A percentile compares a stretch with the other conserved stretches of the same genome.
These are phyloP conservation scores for Andrena praecox DNA, from an alignment of 2,888 invertebrate genomes.

Conservation along the genomic window DNA sequence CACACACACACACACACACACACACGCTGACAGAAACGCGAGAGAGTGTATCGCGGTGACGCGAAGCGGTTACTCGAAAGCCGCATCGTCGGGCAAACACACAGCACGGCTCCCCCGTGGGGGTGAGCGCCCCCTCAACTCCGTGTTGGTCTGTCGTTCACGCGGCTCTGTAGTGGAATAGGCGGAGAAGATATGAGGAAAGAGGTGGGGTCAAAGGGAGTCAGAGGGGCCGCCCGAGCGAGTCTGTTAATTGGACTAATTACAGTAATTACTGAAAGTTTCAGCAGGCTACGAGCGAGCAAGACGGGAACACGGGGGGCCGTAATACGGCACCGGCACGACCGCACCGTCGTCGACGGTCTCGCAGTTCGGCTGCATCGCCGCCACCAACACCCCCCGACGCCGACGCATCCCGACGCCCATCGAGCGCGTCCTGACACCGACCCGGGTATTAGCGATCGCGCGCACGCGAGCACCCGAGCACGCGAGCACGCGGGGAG, in stretches of 20 bases:
- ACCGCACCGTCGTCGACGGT: constrained; percentile 60
- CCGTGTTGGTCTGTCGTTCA: constrained; percentile 65
- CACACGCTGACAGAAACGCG: background rate
- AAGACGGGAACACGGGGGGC: constrained; percentile 69
- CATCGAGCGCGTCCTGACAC: constrained; percentile 67
- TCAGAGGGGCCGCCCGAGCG: constrained; percentile 81
- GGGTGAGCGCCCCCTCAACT: background rate
- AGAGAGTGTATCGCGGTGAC: constrained; percentile 57
- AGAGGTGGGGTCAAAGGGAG: constrained; percentile 71
- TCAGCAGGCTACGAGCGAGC: constrained; percentile 76
- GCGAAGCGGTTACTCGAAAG: constrained; percentile 68
- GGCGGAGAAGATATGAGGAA: constrained; percentile 53
- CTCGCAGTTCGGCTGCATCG: constrained; percentile 66
- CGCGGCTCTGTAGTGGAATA: constrained; percentile 54
- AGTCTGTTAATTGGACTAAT: constrained; percentile 85
- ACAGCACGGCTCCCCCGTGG: constrained; percentile 29
- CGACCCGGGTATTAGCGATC: constrained; percentile 80
- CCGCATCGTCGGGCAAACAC: constrained; percentile 69
- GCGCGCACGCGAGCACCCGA: constrained; percentile 63
- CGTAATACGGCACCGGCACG: constrained; percentile 76
- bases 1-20: background rate
- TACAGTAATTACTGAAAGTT: constrained; percentile 85
- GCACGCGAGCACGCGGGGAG: constrained; percentile 45
- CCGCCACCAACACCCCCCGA: constrained; percentile 66
- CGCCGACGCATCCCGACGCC: constrained; percentile 46